Base-by-base conservation (phyloP, 2,113 vertebrate genomes). In the Peucedramus taeniatus region DNA sequence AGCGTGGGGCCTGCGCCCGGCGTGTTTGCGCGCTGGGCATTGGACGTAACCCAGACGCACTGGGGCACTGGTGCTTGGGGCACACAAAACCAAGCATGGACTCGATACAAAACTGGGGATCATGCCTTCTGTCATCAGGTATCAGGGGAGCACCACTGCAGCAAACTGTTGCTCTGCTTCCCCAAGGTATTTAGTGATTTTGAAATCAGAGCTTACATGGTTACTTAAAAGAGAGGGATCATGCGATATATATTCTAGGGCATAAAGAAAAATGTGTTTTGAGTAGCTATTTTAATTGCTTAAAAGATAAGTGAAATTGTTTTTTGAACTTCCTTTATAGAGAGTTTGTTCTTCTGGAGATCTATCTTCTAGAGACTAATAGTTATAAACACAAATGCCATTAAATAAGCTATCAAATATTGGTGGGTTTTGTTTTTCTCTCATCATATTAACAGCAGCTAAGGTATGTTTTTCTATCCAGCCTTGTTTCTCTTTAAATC, bases 1-100 rank as follows among this genome's bases (percentile, higher is more conserved):
- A 88, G 94, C 17, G n/a, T 18, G 44, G 91, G 90, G 94, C 82
- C 95, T 74, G 96, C 5, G 53, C 90, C 66, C 10, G 10, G 10
- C 11, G 19, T 44, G 39, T 63, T 64, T 60, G 68, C 5, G 12
- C 91, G 84, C 83, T 65, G 35, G 15, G 96, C 33, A 0, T n/a
- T 37, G 79, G 70, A 37, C 54, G 27, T 5, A 53, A 19, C 75
- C 56, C 77, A 31, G 69, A 18, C 45, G 31, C 81, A 3, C 39
- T 4, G 87, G 70, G 95, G 93, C 78, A 86, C 15, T 79, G 60
- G 39, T 70, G 96, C 75, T 74, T 4, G 10, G 49, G 20, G 57
- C 59, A 5, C 87, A 57, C 88, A 91, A 72, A 88, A 2, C 72
- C 49, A 3, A 13, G 8, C 40, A 2, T 1, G 51, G 54, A 5